Evolutionary conservation across 2,797 vertebrate genomes (phyloP).

Genomic region (Falco peregrinus): DNA sequence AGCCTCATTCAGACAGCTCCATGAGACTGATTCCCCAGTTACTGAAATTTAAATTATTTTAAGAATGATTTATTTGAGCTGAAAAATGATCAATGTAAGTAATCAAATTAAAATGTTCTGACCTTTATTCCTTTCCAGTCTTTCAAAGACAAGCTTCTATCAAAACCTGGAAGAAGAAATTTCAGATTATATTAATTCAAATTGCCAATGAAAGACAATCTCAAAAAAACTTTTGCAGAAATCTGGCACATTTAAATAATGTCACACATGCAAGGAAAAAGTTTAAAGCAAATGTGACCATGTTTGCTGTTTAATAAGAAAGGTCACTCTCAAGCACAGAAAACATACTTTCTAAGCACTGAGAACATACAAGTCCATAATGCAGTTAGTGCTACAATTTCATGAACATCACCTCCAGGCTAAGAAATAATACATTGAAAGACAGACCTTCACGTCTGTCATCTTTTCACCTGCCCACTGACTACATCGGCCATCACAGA

Average conservation of each 20-base stretch:
- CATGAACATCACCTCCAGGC: background rate
- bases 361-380: background rate
- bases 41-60: background rate
- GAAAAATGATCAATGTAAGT: accelerated
- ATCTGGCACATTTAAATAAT: accelerated
- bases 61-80: background rate
- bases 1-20: background rate
- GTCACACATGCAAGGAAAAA: background rate
- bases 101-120: background rate
- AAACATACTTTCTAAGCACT: background rate
- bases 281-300: background rate
- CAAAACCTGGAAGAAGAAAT: background rate
- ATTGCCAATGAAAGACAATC: background rate
- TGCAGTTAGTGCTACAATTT: background rate
- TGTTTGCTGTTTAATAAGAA: background rate
- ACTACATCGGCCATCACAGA: background rate
- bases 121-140: background rate
- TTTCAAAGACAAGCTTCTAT: background rate
- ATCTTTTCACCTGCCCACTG: background rate
- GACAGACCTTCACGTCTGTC: background rate
- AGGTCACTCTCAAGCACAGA: background rate
- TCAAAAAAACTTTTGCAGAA: background rate
- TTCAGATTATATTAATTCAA: background rate
- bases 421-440: background rate
- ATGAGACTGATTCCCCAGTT: background rate